Conservation (phyloP, 2,888 invertebrate species). For the Incurvaria masculella region DNA sequence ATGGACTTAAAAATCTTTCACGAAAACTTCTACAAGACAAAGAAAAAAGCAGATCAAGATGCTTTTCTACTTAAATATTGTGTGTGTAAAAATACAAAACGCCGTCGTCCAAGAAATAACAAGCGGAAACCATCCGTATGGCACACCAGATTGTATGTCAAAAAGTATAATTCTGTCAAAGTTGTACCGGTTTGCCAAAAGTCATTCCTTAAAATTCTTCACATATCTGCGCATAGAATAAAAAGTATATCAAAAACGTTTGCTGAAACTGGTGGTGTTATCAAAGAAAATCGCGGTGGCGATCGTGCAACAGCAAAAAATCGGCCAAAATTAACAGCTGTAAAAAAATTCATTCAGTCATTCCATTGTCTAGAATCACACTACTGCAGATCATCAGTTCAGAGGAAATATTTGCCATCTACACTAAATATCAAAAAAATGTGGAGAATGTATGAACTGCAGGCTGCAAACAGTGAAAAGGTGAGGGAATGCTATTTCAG, state of each 20-base stretch:
- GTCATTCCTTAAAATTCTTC: not conserved
- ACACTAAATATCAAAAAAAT: not conserved
- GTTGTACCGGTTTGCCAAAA: not conserved
- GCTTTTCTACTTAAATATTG: slow-evolving; percentile 5
- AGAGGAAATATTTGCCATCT: not conserved
- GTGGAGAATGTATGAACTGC: slow-evolving; percentile 1
- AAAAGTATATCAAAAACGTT: not conserved
- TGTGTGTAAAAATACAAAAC: not conserved
- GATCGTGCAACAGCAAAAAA: slow-evolving; percentile 5
- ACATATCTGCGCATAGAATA: not conserved
- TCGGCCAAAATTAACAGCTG: not conserved
- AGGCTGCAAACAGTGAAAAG: not conserved
- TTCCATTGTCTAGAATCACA: slow-evolving; percentile 2
- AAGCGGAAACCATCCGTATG: not conserved
- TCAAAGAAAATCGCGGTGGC: slow-evolving; percentile 6
- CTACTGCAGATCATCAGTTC: slow-evolving; percentile 3
- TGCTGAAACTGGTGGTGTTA: not conserved
- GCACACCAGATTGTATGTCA: not conserved
- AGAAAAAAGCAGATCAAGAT: slow-evolving; percentile 4
- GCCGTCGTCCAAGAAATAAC: slow-evolving; percentile 1
- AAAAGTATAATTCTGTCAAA: not conserved
- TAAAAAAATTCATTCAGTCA: slow-evolving; percentile 2
- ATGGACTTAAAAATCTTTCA: slow-evolving; percentile 1
- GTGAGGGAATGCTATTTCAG: slow-evolving; percentile 10
- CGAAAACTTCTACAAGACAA: not conserved